phyloP scores from a whole-genome alignment of 2,888 invertebrate genomes.

The Stenodera caucasica region DNA sequence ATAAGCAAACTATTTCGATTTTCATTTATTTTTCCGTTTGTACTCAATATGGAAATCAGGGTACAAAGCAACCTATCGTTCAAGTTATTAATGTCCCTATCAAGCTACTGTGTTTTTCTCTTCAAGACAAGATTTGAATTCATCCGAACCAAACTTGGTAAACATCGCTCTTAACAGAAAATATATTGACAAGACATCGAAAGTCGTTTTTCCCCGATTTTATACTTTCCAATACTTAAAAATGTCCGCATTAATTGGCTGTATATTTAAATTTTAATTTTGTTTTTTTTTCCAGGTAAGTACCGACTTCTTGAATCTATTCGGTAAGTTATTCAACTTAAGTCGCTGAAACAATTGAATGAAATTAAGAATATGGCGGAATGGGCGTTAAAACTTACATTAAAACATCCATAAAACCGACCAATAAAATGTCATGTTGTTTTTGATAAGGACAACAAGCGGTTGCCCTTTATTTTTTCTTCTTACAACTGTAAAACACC shows the following conservation, averaged over 20 bases:
- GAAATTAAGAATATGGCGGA: no score
- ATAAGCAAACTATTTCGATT: conserved; percentile 16
- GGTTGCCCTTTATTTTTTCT: no score
- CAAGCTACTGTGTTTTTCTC: conserved; percentile 11
- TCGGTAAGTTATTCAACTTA: not conserved
- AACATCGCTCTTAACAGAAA: conserved; percentile 12
- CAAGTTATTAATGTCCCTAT: conserved; percentile 18
- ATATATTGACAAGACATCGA: conserved; percentile 11
- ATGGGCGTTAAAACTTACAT: no score
- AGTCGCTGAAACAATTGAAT: not conserved
- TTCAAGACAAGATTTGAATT: conserved; percentile 14
- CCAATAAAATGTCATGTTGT: not conserved
- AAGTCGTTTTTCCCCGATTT: not conserved
- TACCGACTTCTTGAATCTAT: conserved; percentile 9
- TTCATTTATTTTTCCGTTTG: not conserved
- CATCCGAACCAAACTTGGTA: conserved; percentile 17
- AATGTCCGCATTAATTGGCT: conserved; percentile 7
- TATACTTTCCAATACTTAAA: not conserved
- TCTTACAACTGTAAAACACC: conserved; percentile 3
- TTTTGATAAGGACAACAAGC: conserved; percentile 1
- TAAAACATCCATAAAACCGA: not conserved
- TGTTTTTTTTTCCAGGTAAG: conserved; percentile 21
- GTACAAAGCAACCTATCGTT: conserved; percentile 13
- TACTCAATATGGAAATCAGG: conserved; percentile 17
- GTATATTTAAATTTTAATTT: conserved; percentile 2